phyloP scores from a whole-genome alignment of 2,113 vertebrate species.

The Trogon melanurus region DNA sequence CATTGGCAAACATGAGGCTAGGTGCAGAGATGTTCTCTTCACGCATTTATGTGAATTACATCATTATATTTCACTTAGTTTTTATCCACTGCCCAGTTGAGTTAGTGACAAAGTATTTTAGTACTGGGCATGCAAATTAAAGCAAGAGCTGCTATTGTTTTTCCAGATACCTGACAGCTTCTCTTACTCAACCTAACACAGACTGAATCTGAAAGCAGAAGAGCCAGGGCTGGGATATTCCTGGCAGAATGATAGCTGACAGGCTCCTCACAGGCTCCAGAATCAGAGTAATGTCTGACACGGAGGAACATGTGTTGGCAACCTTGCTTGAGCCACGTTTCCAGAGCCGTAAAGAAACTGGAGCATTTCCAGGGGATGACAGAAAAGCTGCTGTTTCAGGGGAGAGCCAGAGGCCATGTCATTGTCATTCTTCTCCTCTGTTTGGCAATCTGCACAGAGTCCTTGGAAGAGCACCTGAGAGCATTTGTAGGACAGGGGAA shows the following conservation, averaged over 20 bases:
- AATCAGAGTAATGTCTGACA: constrained; percentile 35
- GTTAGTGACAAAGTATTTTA: constrained; percentile 43
- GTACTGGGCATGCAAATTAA: constrained; percentile 30
- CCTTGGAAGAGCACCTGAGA: constrained; percentile 32
- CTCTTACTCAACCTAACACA: constrained; percentile 14
- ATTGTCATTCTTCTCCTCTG: constrained; percentile 39
- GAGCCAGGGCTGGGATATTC: constrained; percentile 6
- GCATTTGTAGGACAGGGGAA: constrained; percentile 31
- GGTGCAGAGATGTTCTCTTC: neutral
- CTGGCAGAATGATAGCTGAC: constrained; percentile 61
- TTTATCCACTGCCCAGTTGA: constrained; percentile 33
- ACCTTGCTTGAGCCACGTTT: constrained; percentile 57
- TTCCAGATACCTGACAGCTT: constrained; percentile 34
- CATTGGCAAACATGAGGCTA: neutral
- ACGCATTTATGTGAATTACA: neutral
- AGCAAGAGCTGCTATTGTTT: constrained; percentile 47
- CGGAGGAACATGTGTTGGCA: constrained; percentile 56
- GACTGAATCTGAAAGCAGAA: constrained; percentile 49
- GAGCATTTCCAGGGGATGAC: constrained; percentile 56
- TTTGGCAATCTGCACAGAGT: constrained; percentile 2
- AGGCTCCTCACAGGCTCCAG: constrained; percentile 33
- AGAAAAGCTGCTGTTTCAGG: constrained; percentile 61
- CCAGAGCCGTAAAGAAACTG: constrained; percentile 57
- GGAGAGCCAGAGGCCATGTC: constrained; percentile 62
- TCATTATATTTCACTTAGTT: constrained; percentile 1